These are phyloP conservation scores for Elegia similella DNA, from an alignment of 2,888 invertebrate species.

Conservation along the genomic window DNA sequence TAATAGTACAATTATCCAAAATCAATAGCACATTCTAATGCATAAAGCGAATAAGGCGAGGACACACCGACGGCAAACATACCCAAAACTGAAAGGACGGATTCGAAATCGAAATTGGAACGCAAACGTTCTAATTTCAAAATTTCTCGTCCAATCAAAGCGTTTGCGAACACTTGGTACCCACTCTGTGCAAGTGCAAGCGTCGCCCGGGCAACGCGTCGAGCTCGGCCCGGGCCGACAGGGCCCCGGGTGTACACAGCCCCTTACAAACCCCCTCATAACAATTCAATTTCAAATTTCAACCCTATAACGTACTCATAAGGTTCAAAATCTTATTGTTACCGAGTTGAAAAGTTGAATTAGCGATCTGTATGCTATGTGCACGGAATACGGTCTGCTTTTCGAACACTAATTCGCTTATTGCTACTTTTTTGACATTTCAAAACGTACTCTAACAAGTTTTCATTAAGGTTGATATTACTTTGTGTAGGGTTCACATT, in stretches of 20 bases:
- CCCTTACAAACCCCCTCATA: constrained; percentile 39
- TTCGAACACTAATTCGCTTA: constrained; percentile 72
- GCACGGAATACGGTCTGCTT: constrained; percentile 70
- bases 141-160: constrained; percentile 40
- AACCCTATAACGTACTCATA: constrained; percentile 32
- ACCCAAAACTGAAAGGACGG: constrained; percentile 16
- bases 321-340: constrained; percentile 26
- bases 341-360: constrained; percentile 42
- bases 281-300: constrained; percentile 29
- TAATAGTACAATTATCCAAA: constrained; percentile 6
- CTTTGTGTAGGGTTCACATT: constrained; percentile 19
- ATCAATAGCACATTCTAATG: constrained; percentile 3
- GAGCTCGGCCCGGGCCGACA: constrained; percentile 65
- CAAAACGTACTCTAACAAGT: constrained; percentile 33
- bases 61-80: background rate
- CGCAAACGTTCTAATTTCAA: constrained; percentile 34
- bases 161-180: constrained; percentile 47
- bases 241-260: constrained; percentile 53
- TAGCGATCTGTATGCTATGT: constrained; percentile 71
- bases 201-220: constrained; percentile 64
- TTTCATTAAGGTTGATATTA: constrained; percentile 35
- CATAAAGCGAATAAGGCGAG: background rate
- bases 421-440: constrained; percentile 39
- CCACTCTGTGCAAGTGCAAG: constrained; percentile 62
- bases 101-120: constrained; percentile 43